phyloP scores from a whole-genome alignment of 1,140 invertebrate species.

The Trinorchestia longiramus region DNA sequence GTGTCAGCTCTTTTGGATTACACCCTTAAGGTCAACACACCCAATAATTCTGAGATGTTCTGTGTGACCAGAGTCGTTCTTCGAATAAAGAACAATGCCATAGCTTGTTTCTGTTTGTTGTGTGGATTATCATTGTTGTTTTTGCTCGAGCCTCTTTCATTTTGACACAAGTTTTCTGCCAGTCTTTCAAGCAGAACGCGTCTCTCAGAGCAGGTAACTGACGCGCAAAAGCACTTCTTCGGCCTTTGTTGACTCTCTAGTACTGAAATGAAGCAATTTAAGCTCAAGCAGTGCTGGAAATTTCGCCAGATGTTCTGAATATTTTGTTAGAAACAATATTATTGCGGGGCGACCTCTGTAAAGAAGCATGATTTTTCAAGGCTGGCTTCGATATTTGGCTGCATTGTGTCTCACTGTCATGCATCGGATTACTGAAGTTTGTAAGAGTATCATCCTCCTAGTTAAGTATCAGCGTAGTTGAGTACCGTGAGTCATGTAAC shows the following conservation, averaged over 20 bases:
- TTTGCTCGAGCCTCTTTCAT: not conserved
- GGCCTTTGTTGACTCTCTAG: not conserved
- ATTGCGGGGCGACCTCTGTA: not conserved
- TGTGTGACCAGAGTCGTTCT: too few relatives aligned
- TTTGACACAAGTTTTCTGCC: not conserved
- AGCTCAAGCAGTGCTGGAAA: not conserved
- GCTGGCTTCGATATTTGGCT: not conserved
- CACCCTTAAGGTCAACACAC: too few relatives aligned
- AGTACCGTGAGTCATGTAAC: too few relatives aligned
- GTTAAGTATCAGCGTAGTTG: too few relatives aligned
- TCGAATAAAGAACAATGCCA: too few relatives aligned
- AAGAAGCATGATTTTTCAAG: not conserved
- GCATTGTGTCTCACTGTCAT: not conserved
- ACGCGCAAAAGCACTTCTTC: not conserved
- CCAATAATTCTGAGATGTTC: too few relatives aligned
- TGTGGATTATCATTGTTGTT: not conserved
- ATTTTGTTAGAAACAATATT: not conserved
- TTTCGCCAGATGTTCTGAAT: not conserved
- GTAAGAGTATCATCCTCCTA: too few relatives aligned
- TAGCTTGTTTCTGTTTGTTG: not conserved
- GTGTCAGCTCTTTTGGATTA: too few relatives aligned
- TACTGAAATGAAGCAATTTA: not conserved
- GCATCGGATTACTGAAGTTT: too few relatives aligned
- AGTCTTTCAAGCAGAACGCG: not conserved
- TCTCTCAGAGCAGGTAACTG: not conserved